Evolutionary conservation across 2,888 invertebrate species (phyloP).

Genomic region (Coremacera marginata): DNA sequence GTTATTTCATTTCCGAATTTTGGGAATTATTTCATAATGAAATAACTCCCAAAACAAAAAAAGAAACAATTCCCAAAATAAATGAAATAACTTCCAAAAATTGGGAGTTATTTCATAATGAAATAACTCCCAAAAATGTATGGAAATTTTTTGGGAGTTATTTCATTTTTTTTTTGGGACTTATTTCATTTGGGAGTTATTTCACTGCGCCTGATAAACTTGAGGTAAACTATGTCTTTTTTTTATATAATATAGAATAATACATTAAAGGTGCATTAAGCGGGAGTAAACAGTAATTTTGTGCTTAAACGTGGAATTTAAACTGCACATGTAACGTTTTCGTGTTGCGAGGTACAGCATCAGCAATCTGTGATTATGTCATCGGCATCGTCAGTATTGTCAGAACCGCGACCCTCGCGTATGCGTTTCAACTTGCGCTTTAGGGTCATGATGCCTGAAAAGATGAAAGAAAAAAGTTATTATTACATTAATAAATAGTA

Average conservation of each 20-base stretch:
- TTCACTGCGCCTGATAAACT: no score
- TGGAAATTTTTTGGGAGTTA: no score
- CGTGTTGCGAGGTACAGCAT: not conserved
- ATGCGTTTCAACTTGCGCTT: constrained; percentile 69
- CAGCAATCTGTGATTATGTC: constrained; percentile 48
- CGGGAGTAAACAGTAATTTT: not conserved
- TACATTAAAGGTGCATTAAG: constrained; percentile 15
- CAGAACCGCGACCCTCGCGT: constrained; percentile 66
- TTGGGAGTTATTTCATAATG: no score
- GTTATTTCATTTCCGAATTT: no score
- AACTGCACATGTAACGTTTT: not conserved
- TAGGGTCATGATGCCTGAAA: constrained; percentile 67
- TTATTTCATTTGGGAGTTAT: no score
- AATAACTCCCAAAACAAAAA: no score
- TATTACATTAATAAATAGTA: no score
- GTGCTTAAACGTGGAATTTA: not conserved
- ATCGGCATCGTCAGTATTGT: constrained; percentile 60
- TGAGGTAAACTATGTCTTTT: constrained; percentile 16
- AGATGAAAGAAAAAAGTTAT: not conserved
- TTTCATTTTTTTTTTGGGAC: no score
- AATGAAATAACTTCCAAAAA: no score
- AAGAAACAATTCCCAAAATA: no score
- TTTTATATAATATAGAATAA: constrained; percentile 5
- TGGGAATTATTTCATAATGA: no score
- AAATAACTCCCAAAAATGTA: no score